Base-by-base conservation (phyloP, 2,113 vertebrate species). In the Aegotheles bennettii region DNA sequence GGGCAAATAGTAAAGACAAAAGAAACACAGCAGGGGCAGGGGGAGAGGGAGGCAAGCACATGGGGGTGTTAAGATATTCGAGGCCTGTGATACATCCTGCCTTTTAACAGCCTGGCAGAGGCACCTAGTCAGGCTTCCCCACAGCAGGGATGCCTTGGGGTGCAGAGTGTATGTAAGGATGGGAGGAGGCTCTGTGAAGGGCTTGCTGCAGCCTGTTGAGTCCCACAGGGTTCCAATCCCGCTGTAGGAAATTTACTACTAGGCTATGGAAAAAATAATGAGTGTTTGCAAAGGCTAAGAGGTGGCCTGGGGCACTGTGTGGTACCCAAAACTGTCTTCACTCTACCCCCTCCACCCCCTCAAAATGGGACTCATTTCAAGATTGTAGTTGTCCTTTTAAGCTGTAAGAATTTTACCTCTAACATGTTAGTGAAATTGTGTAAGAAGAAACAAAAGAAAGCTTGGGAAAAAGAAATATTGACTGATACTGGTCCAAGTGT, bases 261-360 rank as follows among this genome's bases (percentile, higher is more conserved):
- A 68, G 43, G n/a, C 67, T 90, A 51, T 80, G 86, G 79, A 79
- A 96, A 95, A 85, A 92, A 59, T 53, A 84, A 89, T 45, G 47
- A 56, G 8, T 24, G 23, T 75, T 73, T 92, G 31, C 43, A 64
- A 68, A 57, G 36, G 13, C 38, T 68, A 43, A 33, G 43, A 83
- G 57, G 68, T 73, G 43, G 53, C 85, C 69, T 81, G 76, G 6
- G 60, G 68, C 87, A 87, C 59, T 79, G 35, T 26, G 42, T 14
- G 25, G 31, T 79, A 79, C 65, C 38, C 28, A 15, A 87, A 80
- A 64, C 78, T 87, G 19, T 78, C 65, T 87, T 87, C 35, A 40
- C 15, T 42, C 42, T 70, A 12, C 45, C 5, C 9, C 10, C 24
- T 87, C 35, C 33, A 48, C 45, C 16, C 23, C 14, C 18, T 69